Base-by-base conservation (phyloP, 1,140 invertebrate genomes). In the Penaeus vannamei region DNA sequence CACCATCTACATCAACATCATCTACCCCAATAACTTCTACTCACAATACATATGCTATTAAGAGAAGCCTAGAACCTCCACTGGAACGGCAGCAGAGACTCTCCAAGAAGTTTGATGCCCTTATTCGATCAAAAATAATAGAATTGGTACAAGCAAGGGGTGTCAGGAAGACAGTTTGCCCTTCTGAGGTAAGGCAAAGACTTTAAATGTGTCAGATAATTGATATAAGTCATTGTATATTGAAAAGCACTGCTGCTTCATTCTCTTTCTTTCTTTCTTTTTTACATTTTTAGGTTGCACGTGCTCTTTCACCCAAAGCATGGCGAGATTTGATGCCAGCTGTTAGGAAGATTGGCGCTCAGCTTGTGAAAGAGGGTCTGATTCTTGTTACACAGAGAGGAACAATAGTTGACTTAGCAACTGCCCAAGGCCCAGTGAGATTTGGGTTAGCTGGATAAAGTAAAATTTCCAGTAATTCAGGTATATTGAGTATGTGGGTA, bases 291-390 rank as follows among this genome's bases (percentile, higher is more conserved):
- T 66, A 88, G 86, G 87, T 89, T 46, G 87, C 87, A 62, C 66
- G 87, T n/a, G 87, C 80, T 26, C 87, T 89, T 20, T 89, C 87
- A 22, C 87, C 87, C 17, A 89, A 84, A 42, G 81, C 87, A 20
- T 89, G 87, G 87, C 59, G 87, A 42, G 87, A 89, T 26, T 84
- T 89, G 61, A 84, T 89, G 87, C 87, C 87, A 79, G 53, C 80
- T n/a, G 87, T 89, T 23, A 64, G 87, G 46, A 89, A 89, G 81
- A 77, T 89, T 89, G 87, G 87, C 22, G 61, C 87, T n/a, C 81
- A 84, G 69, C 82, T 89, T 32, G 87, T 89, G 26, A 72, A 84
- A 62, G 87, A 89, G 26, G 87, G 87, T 26, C 19, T 89, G 29
- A 89, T 89, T 77, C 81, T 89, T 59, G 87, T 89, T 3, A 89